Percentiles rank a stretch among this genome's conserved stretches.
These are phyloP conservation scores for Hydraecia micacea DNA, from an alignment of 2,888 invertebrate species.

Conservation along the genomic window DNA sequence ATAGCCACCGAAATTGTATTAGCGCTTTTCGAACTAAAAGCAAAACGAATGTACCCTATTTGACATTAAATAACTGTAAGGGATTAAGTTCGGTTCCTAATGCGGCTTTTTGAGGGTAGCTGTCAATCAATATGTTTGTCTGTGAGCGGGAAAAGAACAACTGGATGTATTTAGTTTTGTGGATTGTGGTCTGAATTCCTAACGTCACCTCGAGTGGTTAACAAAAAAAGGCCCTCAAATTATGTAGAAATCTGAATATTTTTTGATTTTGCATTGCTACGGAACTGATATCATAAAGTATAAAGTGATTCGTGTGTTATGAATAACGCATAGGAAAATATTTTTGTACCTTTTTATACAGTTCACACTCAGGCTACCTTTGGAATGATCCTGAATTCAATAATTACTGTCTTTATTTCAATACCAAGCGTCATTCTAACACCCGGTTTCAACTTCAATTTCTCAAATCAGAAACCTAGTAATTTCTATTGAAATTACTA, in stretches of 20 bases:
- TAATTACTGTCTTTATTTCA: background rate
- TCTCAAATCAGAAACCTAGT: background rate
- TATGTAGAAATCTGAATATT: too few species aligned
- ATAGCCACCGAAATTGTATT: slow-evolving; percentile 82
- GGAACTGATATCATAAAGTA: too few species aligned
- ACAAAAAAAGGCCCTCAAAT: too few species aligned
- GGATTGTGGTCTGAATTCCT: background rate
- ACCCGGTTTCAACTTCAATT: too few species aligned
- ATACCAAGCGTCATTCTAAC: background rate
- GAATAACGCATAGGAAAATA: too few species aligned
- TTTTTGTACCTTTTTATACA: too few species aligned
- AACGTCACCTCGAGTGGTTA: too few species aligned
- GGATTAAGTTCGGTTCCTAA: slow-evolving; percentile 77
- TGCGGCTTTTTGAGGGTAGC: slow-evolving; percentile 55
- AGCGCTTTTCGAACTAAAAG: slow-evolving; percentile 77
- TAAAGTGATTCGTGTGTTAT: too few species aligned
- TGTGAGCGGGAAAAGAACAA: slow-evolving; percentile 46
- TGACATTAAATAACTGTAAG: slow-evolving; percentile 82
- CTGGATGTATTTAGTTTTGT: slow-evolving; percentile 9
- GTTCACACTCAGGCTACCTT: background rate
- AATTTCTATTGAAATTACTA: background rate
- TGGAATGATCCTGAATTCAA: background rate
- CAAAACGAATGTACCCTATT: slow-evolving; percentile 81
- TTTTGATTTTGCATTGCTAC: too few species aligned
- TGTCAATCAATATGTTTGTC: slow-evolving; percentile 63